Percentiles rank a stretch among this genome's conserved stretches.
phyloP scores from a whole-genome alignment of 2,888 invertebrate species.

The Leucozona laternaria region DNA sequence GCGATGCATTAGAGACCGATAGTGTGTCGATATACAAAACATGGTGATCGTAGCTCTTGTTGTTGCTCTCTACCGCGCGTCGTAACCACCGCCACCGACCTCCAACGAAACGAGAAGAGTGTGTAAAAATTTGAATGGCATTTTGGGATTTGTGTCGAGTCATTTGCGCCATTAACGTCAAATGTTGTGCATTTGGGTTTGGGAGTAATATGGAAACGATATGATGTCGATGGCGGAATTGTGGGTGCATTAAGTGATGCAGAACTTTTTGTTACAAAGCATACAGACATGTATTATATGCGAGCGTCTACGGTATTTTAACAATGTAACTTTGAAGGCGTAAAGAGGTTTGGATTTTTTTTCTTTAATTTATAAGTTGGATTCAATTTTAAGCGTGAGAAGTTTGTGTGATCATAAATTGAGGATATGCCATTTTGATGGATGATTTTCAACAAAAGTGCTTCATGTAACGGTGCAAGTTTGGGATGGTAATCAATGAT shows the following conservation, averaged over 20 bases:
- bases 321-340: constrained; percentile 62
- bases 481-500: not conserved
- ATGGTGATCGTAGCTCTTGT: constrained; percentile 13
- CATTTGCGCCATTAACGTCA: constrained; percentile 74
- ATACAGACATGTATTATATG: too few relatives aligned
- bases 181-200: constrained; percentile 52
- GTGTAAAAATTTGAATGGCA: constrained; percentile 69
- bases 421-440: constrained; percentile 60
- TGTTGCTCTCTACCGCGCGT: not conserved
- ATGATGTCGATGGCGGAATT: constrained; percentile 35
- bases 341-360: constrained; percentile 50
- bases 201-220: constrained; percentile 28
- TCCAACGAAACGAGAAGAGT: not conserved
- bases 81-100: not conserved
- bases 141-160: constrained; percentile 75
- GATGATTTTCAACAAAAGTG: constrained; percentile 41
- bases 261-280: constrained; percentile 33
- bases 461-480: constrained; percentile 1
- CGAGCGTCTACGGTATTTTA: constrained; percentile 52
- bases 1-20: constrained; percentile 70
- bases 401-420: constrained; percentile 40
- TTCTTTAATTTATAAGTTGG: not conserved
- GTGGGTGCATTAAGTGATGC: constrained; percentile 72
- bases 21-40: constrained; percentile 54
- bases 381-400: constrained; percentile 55